Base-by-base conservation (phyloP, 2,888 invertebrate genomes). In the Cetonia aurata region DNA sequence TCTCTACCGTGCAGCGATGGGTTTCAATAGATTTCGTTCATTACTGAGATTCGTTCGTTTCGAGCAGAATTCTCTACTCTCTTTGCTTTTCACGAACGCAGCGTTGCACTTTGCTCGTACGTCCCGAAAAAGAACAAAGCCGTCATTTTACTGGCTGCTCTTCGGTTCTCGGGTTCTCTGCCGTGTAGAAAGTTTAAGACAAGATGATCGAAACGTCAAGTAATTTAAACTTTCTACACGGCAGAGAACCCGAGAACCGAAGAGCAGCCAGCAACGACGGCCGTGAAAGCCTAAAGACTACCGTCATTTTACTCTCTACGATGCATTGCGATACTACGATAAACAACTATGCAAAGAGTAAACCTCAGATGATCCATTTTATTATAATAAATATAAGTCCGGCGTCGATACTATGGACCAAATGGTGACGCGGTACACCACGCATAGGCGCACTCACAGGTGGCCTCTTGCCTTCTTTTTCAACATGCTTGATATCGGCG, bases 341-440 rank as follows among this genome's bases (percentile, higher is more conserved):
- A 17, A 76, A 77, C 57, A 10, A 25, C 50, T 69, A 56, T 37
- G 48, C 46, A 25, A 72, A 70, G 75, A 78, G 65, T 12, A 66
- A 66, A 37, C 75, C 76, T 12, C 67, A 77, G 56, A 75, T 77
- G 25, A 76, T 77, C n/a, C n/a, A n/a, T n/a, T n/a, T 25, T 76
- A 71, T 73, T 76, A 76, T 50, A 77, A 78, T 70, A 68, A 70
- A 69, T 69, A 57, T 13, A 77, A 77, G 71, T 56, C 62, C 70
- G 74, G 74, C 8, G 75, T 76, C 1, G 75, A 74, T 52, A 74
- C 66, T 1, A 75, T 75, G 75, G 75, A 76, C 55, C 73, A 74
- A 67, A 73, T 76, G 71, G 44, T 71, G 0, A 41, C 46, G 1
- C 52, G 71, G 66, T 76, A 76, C 52, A 74, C 74, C 4, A 44